These are phyloP conservation scores for Galbula dea DNA, from an alignment of 2,113 vertebrate species.

Conservation along the genomic window DNA sequence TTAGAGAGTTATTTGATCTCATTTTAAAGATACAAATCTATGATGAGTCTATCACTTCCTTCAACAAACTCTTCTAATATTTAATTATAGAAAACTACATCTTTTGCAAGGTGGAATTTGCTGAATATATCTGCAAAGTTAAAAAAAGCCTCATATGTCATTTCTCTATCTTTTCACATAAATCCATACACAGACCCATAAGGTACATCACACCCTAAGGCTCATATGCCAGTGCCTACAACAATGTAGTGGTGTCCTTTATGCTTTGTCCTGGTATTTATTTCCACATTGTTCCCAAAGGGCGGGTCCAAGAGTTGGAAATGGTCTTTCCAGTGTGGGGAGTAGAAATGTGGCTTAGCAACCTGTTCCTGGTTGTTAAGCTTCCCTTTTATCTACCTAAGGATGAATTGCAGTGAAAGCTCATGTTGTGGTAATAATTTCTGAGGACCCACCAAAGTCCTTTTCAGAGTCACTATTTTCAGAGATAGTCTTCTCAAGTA, in stretches of 20 bases:
- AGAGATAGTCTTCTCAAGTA: background rate
- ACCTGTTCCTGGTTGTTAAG: background rate
- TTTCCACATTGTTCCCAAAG: background rate
- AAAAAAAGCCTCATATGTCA: background rate
- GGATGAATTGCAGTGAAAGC: background rate
- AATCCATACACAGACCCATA: background rate
- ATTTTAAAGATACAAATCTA: background rate
- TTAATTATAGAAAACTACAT: background rate
- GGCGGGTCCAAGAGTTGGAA: background rate
- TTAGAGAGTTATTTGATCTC: background rate
- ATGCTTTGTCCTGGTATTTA: background rate
- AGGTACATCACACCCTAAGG: background rate
- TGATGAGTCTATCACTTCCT: background rate
- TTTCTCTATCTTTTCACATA: background rate
- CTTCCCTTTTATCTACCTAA: background rate
- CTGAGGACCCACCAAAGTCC: background rate
- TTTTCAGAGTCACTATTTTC: background rate
- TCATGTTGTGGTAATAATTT: background rate
- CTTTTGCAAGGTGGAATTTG: background rate
- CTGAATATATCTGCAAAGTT: background rate
- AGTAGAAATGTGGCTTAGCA: background rate
- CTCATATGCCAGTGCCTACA: background rate
- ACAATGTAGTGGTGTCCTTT: background rate
- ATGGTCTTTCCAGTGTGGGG: background rate
- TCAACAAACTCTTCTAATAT: background rate